These are phyloP conservation scores for Sander vitreus DNA, from an alignment of 2,113 vertebrate species.

Conservation along the genomic window DNA sequence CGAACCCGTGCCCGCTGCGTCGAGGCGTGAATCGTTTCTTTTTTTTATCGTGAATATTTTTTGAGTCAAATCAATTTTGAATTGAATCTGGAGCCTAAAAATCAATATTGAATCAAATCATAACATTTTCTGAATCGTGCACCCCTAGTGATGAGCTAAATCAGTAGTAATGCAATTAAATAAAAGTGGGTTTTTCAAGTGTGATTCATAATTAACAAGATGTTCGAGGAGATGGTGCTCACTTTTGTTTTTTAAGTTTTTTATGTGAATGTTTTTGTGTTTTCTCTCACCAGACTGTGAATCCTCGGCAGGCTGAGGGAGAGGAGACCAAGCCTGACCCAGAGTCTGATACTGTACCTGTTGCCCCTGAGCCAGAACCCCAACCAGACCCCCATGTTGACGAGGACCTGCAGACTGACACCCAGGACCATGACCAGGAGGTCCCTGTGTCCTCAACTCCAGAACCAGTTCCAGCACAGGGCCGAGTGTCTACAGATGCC, in stretches of 20 bases:
- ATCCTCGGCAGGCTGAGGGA: conserved; percentile 76
- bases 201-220: too few species aligned
- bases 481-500: conserved; percentile 53
- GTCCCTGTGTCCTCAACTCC: conserved; percentile 68
- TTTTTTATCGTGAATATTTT: too few species aligned
- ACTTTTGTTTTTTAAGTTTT: background rate
- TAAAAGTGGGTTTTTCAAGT: too few species aligned
- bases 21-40: too few species aligned
- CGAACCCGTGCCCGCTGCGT: too few species aligned
- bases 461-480: conserved; percentile 62
- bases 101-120: too few species aligned
- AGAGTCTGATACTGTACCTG: conserved; percentile 54
- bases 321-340: conserved; percentile 54
- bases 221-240: background rate
- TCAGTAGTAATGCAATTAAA: too few species aligned
- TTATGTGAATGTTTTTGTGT: background rate
- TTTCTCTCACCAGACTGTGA: conserved; percentile 76
- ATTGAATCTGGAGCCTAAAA: too few species aligned
- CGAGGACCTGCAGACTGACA: conserved; percentile 28
- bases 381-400: conserved; percentile 55
- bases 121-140: too few species aligned
- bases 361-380: conserved; percentile 66
- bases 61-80: too few species aligned
- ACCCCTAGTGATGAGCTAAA: too few species aligned
- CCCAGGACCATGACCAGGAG: conserved; percentile 73